Percentiles rank a stretch among this genome's conserved stretches.
phyloP scores from a whole-genome alignment of 2,888 invertebrate species.

The Acanthococcus lagerstroemiae region DNA sequence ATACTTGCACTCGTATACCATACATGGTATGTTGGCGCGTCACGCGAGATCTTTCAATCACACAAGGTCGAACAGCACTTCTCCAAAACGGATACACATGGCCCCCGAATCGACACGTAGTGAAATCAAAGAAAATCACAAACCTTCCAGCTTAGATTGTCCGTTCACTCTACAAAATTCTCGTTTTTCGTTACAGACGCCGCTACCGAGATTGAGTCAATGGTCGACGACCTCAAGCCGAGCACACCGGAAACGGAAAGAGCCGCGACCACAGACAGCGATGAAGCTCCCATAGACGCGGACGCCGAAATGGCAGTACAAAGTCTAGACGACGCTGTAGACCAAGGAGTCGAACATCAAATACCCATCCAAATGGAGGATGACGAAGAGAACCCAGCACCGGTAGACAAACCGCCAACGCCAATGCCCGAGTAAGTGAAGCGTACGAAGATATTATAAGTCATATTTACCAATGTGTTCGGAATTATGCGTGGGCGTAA shows the following conservation, averaged over 20 bases:
- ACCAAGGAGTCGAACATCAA: background rate
- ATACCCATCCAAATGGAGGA: background rate
- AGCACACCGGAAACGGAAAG: constrained; percentile 11
- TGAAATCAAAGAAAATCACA: too few relatives aligned
- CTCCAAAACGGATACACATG: background rate
- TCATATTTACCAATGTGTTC: too few relatives aligned
- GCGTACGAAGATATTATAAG: too few relatives aligned
- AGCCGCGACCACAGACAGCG: background rate
- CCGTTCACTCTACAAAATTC: too few relatives aligned
- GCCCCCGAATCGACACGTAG: too few relatives aligned
- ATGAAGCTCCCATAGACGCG: background rate
- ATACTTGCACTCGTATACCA: too few relatives aligned
- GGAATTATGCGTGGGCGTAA: too few relatives aligned
- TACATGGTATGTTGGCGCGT: constrained; percentile 1
- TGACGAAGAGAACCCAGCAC: background rate
- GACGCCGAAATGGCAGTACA: background rate
- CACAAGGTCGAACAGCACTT: background rate
- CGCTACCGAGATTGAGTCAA: background rate
- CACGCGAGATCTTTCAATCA: constrained; percentile 5
- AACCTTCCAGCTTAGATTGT: too few relatives aligned
- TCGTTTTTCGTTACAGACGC: too few relatives aligned
- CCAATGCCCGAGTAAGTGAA: constrained; percentile 26
- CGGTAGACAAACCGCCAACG: constrained; percentile 9
- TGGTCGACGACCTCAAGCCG: background rate
- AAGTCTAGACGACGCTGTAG: background rate